Evolutionary conservation across 2,888 invertebrate genomes (phyloP), one percentile per base, ranked within the genome.

Genomic region (Epirrita christyi): DNA sequence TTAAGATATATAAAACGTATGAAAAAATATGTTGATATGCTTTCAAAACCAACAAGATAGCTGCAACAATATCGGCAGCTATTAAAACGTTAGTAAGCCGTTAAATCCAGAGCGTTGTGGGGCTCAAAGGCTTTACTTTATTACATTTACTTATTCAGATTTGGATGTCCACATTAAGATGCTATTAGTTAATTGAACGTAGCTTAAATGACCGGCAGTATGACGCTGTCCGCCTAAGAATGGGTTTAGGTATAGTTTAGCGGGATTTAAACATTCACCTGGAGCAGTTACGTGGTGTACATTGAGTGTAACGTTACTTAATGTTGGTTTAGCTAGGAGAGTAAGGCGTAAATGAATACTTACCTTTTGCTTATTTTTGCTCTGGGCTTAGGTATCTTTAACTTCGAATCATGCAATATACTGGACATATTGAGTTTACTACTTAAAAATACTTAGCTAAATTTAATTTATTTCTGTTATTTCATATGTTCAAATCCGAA

Each of bases 71-170:
- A 71, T 80, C 76, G 70, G 75, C 73, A 78, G 78, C 81, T 79
- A 81, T 81, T 76, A 71, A 80, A 81, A 77, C 81, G 75, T 71
- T 73, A 76, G 76, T 83, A 81, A 87, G 84, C 85, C 76, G 80
- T 75, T 78, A 86, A 85, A 81, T 75, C 85, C 80, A 58, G 60
- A 70, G 80, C 73, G 78, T 85, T 81, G 81, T 73, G 65, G 67
- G 77, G 82, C 79, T 85, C 81, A 80, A 74, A 74, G 81, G 87
- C 85, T 86, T 84, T 85, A 85, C 86, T 86, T 86, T 85, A 87
- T 87, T 86, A 83, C 83, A 72, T 85, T 85, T 81, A 81, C 82
- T 84, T 81, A 85, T 83, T 82, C 83, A 78, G 75, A 67, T 71
- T 74, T 75, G 78, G 82, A 84, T 79, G 82, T 74, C 68, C 67